Conservation (phyloP, 1,140 invertebrate genomes). For the Pseudobourletiella spinata region DNA sequence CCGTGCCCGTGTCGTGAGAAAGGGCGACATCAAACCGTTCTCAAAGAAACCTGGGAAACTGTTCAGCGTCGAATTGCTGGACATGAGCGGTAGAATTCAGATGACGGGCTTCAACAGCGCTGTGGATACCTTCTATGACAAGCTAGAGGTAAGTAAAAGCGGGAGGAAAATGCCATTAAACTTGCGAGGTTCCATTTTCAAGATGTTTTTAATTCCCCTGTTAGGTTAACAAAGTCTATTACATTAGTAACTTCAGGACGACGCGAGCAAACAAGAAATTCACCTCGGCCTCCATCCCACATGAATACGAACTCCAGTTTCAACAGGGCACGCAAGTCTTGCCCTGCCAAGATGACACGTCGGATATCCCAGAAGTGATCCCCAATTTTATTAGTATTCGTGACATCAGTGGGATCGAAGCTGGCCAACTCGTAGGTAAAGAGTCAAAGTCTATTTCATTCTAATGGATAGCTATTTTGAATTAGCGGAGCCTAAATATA, state of each 20-base stretch:
- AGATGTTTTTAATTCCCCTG: too few relatives aligned
- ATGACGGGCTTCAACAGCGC: conserved; percentile 87
- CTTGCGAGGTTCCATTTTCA: too few relatives aligned
- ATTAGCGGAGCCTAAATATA: too few relatives aligned
- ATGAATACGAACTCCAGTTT: conserved; percentile 95
- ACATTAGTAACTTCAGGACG: conserved; percentile 51
- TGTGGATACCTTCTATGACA: conserved; percentile 82
- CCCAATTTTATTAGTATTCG: conserved; percentile 74
- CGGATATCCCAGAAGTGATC: conserved; percentile 62
- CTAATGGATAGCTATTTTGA: too few relatives aligned
- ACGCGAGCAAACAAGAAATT: conserved; percentile 91
- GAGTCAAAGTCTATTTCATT: too few relatives aligned
- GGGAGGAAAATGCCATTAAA: too few relatives aligned
- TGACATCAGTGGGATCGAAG: conserved; percentile 57
- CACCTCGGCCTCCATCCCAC: conserved; percentile 61
- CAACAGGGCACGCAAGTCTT: conserved; percentile 66
- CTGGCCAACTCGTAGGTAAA: conserved; percentile 58
- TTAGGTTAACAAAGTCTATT: conserved; percentile 62
- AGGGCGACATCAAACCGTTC: conserved; percentile 74
- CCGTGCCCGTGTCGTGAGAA: conserved; percentile 77
- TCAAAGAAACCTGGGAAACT: conserved; percentile 83
- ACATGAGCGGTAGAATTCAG: conserved; percentile 89
- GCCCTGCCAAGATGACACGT: conserved; percentile 53
- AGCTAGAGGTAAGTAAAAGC: conserved; percentile 81
- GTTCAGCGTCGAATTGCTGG: conserved; percentile 84